Evolutionary conservation across 2,888 invertebrate species (phyloP).

Genomic region (Epinotia demarniana): DNA sequence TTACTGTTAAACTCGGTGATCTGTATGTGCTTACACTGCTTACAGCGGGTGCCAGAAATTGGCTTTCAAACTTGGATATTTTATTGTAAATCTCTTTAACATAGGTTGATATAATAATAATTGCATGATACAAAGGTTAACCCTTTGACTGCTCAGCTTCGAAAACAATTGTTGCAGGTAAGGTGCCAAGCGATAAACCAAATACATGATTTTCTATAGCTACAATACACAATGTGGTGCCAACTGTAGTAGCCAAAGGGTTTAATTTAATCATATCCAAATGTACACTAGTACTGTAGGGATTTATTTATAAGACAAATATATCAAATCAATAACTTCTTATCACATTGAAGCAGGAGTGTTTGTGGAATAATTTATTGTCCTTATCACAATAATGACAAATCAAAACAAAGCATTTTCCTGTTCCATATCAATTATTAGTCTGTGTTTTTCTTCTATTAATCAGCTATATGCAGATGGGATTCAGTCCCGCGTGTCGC

Average conservation of each 20-base stretch:
- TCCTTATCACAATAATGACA: neutral
- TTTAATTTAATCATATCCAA: neutral
- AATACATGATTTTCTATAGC: no score
- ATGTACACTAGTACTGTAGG: neutral
- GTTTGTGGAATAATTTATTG: constrained; percentile 2
- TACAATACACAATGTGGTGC: no score
- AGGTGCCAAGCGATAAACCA: neutral
- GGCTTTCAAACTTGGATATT: no score
- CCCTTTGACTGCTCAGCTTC: neutral
- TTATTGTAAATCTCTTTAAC: no score
- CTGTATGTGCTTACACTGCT: no score
- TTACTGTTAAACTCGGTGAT: no score
- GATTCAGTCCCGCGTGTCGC: no score
- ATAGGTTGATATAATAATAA: no score
- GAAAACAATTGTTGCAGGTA: neutral
- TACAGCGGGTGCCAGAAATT: no score
- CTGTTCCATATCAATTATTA: neutral
- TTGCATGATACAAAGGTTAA: neutral
- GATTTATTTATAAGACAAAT: neutral
- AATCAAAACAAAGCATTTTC: neutral
- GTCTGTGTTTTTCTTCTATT: no score
- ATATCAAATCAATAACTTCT: neutral
- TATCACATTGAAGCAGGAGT: neutral
- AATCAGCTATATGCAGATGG: no score
- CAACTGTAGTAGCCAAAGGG: no score